Percentiles rank a stretch among this genome's conserved stretches.
phyloP scores from a whole-genome alignment of 2,888 invertebrate species.

The Ormia ochracea region DNA sequence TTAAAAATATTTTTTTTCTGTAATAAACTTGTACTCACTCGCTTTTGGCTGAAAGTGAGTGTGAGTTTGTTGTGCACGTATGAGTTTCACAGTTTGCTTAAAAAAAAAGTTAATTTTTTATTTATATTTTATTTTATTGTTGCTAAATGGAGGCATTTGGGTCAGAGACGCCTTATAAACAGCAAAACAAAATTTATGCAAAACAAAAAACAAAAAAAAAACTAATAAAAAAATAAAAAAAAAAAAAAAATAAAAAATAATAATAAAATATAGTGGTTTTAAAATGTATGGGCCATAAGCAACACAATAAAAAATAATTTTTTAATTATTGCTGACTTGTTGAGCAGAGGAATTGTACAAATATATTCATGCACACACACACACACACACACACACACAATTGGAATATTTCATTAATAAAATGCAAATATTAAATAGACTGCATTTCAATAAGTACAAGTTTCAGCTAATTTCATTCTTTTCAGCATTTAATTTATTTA shows the following conservation, averaged over 20 bases:
- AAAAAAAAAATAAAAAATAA: too few species aligned
- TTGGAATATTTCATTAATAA: constrained; percentile 3
- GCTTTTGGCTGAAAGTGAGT: constrained; percentile 9
- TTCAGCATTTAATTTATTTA: not conserved
- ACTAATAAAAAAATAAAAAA: too few species aligned
- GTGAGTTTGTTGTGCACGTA: constrained; percentile 5
- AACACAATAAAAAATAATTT: constrained; percentile 4
- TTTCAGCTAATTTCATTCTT: not conserved
- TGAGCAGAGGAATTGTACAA: not conserved
- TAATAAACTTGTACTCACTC: not conserved
- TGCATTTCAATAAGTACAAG: not conserved
- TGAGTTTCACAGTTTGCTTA: constrained; percentile 10
- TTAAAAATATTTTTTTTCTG: constrained; percentile 22
- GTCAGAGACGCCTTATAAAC: constrained; percentile 56
- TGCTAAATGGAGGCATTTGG: constrained; percentile 61
- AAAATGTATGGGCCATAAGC: constrained; percentile 1
- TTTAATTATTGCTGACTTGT: constrained; percentile 33
- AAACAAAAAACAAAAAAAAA: constrained; percentile 2
- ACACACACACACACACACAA: constrained; percentile 10
- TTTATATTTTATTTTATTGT: constrained; percentile 5
- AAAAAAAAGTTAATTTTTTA: constrained; percentile 20
- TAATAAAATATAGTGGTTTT: not conserved
- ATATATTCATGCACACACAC: constrained; percentile 23
- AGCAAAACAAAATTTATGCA: constrained; percentile 20
- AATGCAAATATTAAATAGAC: not conserved